These are phyloP conservation scores for Acanthisitta chloris DNA, from an alignment of 2,113 vertebrate species.

Conservation along the genomic window DNA sequence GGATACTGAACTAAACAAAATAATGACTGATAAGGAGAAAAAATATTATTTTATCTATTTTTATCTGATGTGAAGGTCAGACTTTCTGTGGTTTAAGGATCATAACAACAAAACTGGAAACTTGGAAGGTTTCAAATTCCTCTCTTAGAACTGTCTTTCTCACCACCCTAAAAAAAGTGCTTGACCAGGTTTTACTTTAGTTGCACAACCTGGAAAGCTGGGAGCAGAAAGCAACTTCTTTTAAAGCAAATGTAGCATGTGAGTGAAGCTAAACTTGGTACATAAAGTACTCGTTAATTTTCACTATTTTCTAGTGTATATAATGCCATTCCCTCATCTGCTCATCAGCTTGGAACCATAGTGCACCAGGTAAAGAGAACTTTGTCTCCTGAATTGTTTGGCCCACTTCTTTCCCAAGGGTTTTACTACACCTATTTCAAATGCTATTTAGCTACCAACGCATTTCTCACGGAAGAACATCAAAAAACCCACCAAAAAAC, in stretches of 20 bases:
- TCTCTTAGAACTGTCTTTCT: not conserved
- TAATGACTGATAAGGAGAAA: not conserved
- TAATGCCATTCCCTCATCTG: not conserved
- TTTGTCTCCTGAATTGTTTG: not conserved
- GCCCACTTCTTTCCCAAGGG: not conserved
- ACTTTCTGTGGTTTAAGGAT: not conserved
- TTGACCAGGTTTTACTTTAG: not conserved
- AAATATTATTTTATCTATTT: not conserved
- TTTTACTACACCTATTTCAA: not conserved
- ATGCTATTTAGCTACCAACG: not conserved
- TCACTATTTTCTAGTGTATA: conserved; percentile 4
- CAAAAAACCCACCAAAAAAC: not conserved
- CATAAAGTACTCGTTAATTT: conserved; percentile 31
- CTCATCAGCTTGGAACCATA: not conserved
- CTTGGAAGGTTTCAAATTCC: not conserved
- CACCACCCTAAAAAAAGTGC: not conserved
- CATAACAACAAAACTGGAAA: not conserved
- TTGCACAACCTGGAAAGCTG: not conserved
- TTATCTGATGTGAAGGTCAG: conserved; percentile 5
- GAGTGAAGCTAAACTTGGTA: conserved; percentile 12
- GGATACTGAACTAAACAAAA: not conserved
- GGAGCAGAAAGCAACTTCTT: not conserved
- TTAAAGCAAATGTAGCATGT: conserved; percentile 44
- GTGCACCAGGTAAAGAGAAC: not conserved
- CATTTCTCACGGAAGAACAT: not conserved